Conservation (phyloP, 1,140 invertebrate species). For the Lepidurus apus region DNA sequence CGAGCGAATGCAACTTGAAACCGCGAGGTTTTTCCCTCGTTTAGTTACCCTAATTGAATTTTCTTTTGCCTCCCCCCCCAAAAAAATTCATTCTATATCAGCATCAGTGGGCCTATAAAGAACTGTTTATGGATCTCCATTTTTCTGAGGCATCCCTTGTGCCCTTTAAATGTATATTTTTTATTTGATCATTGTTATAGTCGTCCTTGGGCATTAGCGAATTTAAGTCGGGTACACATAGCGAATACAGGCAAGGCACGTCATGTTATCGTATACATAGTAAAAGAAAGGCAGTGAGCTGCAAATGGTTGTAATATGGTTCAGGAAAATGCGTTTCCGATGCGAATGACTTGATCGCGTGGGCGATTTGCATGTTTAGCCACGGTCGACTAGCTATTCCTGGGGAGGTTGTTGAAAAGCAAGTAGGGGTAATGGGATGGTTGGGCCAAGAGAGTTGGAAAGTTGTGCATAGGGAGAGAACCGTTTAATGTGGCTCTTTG, state of each 20-base stretch:
- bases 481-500: neutral
- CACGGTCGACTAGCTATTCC: neutral
- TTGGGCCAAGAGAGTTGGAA: neutral
- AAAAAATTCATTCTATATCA: too few relatives aligned
- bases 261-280: neutral
- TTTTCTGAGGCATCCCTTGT: too few relatives aligned
- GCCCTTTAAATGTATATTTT: too few relatives aligned
- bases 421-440: neutral
- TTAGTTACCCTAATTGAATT: too few relatives aligned
- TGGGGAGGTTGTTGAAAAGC: neutral
- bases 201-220: neutral
- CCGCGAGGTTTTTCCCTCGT: too few relatives aligned
- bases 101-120: too few relatives aligned
- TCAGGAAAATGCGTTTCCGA: conserved; percentile 21
- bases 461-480: conserved; percentile 10
- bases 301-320: conserved; percentile 11
- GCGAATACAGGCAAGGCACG: neutral
- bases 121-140: too few relatives aligned
- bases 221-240: neutral
- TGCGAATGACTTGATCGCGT: conserved; percentile 17
- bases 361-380: conserved; percentile 18
- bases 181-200: too few relatives aligned
- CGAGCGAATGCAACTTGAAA: too few relatives aligned
- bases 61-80: too few relatives aligned
- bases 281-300: conserved; percentile 6